phyloP scores from a whole-genome alignment of 2,113 vertebrate genomes.

The Anthoscopus minutus region DNA sequence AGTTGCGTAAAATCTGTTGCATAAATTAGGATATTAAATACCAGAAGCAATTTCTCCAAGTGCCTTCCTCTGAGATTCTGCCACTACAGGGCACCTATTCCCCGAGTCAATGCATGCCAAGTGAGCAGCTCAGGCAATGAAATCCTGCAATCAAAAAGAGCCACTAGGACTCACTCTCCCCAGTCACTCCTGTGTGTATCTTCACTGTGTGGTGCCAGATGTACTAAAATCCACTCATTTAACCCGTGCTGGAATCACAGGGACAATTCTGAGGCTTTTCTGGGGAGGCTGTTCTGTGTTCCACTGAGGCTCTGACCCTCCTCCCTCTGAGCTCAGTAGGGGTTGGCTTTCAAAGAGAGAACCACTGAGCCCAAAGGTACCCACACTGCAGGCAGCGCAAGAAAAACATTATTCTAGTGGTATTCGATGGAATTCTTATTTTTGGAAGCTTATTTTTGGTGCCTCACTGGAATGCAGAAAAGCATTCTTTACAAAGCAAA shows the following conservation, averaged over 20 bases:
- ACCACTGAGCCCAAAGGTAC: not conserved
- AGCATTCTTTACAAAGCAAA: not conserved
- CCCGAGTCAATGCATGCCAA: not conserved
- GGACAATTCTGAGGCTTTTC: not conserved
- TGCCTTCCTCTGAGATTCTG: not conserved
- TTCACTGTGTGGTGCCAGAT: not conserved
- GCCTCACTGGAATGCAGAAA: not conserved
- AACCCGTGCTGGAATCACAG: not conserved
- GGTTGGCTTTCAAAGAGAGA: not conserved
- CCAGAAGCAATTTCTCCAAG: not conserved
- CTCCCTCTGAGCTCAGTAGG: not conserved
- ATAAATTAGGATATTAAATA: not conserved
- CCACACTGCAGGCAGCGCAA: not conserved
- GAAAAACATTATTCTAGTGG: not conserved
- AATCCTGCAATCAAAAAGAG: not conserved
- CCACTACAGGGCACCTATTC: not conserved
- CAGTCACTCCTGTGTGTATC: not conserved
- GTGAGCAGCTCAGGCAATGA: not conserved
- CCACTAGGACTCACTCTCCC: not conserved
- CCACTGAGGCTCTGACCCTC: not conserved
- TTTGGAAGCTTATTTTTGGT: not conserved
- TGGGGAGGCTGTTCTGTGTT: not conserved
- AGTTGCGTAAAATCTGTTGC: not conserved
- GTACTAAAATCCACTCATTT: not conserved
- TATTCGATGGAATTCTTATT: not conserved